phyloP scores from a whole-genome alignment of 2,888 invertebrate species.

The Seira ritae region DNA sequence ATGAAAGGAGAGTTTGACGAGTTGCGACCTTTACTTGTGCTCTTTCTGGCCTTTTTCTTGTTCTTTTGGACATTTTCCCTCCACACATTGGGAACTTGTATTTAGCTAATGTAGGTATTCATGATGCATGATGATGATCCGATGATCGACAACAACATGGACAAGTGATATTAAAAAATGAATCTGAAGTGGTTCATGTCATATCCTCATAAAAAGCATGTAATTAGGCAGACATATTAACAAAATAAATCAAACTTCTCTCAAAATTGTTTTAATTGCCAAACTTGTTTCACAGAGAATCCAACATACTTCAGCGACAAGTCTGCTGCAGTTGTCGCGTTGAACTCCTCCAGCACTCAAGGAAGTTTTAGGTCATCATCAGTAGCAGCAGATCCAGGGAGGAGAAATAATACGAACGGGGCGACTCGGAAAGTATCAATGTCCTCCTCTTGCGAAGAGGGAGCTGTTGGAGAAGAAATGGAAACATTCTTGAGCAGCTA shows the following conservation, averaged over 20 bases:
- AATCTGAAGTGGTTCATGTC: no score
- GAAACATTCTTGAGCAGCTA: constrained; percentile 60
- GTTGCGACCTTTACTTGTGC: no score
- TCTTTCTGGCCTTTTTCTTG: no score
- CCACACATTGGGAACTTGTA: no score
- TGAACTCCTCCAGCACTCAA: constrained; percentile 1
- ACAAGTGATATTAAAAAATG: no score
- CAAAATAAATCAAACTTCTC: neutral
- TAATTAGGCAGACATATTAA: neutral
- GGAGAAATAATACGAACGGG: constrained; percentile 11
- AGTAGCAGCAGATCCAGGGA: neutral
- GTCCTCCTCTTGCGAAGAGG: constrained; percentile 28
- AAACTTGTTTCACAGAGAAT: constrained; percentile 53
- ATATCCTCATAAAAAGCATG: no score
- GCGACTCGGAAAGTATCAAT: constrained; percentile 32
- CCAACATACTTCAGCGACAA: constrained; percentile 64
- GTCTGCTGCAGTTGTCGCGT: constrained; percentile 5
- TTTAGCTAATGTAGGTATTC: no score
- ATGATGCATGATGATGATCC: constrained; percentile 9
- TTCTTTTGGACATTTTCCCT: no score
- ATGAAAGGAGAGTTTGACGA: no score
- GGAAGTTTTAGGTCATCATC: neutral
- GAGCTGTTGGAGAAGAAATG: constrained; percentile 49
- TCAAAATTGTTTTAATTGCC: neutral
- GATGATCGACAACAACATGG: neutral